Evolutionary conservation across 2,888 invertebrate species (phyloP), one percentile per base, ranked within the genome.

Genomic region (Caenorhabditis imperialis): DNA sequence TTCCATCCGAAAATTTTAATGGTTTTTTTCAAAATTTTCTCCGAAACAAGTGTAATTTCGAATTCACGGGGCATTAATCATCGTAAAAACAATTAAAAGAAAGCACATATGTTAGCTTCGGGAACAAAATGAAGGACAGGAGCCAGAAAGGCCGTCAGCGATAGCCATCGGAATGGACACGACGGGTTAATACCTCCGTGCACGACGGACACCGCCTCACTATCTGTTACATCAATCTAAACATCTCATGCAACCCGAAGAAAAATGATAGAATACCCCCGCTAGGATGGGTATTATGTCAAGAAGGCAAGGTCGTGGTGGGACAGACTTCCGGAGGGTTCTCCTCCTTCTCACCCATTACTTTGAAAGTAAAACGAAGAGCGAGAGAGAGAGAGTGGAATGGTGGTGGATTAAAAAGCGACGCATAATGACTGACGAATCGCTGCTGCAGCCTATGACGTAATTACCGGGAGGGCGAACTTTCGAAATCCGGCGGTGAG

Each of bases 111-210:
- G 54, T 30, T 30, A 7, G 6, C 37, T 53, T 30, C 40, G 37
- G 47, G 23, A 42, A 55, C 10, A n/a, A 23, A 20, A 12, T 22
- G 48, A 58, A 53, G 58, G 50, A 27, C 35, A 55, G 23, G 16
- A 23, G 23, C 23, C 12, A 7, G 47, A n/a, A 23, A 53, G 50
- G 30, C 42, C 42, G 22, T 44, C 12, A 25, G 27, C 58, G 60
- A 60, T 69, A 69, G 38, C 14, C 22, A 60, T 58, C 65, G 47
- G 55, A 42, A 55, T 22, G 6, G 14, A 16, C 45, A 37, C 18
- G 57, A 65, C 50, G 65, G 55, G 65, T 57, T 65, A 65, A 65
- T 65, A 65, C 65, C 55, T 57, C 23, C 30, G 35, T 57, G 50
- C 54, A 65, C 23, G 55, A 38, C 38, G 48, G 55, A 57, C 65